Percentiles rank a stretch among this genome's conserved stretches.
phyloP scores from a whole-genome alignment of 2,888 invertebrate species.

The Nysson spinosus region DNA sequence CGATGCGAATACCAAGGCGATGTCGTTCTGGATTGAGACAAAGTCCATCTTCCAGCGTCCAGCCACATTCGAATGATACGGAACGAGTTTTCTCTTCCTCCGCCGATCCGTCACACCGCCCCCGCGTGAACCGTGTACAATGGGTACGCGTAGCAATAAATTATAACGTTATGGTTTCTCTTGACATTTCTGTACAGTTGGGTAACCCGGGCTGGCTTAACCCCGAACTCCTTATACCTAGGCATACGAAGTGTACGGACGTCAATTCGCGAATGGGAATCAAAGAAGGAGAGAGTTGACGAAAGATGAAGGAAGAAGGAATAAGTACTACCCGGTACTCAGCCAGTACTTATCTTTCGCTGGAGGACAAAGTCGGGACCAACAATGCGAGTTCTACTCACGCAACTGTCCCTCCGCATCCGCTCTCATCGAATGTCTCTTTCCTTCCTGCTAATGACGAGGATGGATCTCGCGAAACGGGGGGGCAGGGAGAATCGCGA shows the following conservation, averaged over 20 bases:
- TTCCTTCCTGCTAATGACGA: conserved; percentile 31
- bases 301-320: conserved; percentile 23
- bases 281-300: conserved; percentile 7
- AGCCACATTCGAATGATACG: conserved; percentile 50
- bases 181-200: conserved; percentile 72
- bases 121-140: conserved; percentile 71
- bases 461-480: conserved; percentile 15
- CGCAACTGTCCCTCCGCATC: conserved; percentile 76
- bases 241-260: conserved; percentile 32
- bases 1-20: background rate
- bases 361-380: conserved; percentile 51
- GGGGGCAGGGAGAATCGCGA: conserved; percentile 1
- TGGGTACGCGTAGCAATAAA: conserved; percentile 73
- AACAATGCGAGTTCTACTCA: conserved; percentile 67
- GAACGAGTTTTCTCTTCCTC: conserved; percentile 61
- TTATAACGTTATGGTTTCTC: conserved; percentile 76
- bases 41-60: conserved; percentile 40
- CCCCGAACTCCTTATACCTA: conserved; percentile 69
- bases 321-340: conserved; percentile 45
- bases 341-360: conserved; percentile 69
- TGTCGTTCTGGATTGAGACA: conserved; percentile 28
- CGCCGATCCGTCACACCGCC: conserved; percentile 73
- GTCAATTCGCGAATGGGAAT: conserved; percentile 38
- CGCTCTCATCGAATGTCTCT: conserved; percentile 76
- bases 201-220: conserved; percentile 76